These are phyloP conservation scores for Ericerus pela DNA, from an alignment of 1,140 invertebrate genomes.

Conservation along the genomic window DNA sequence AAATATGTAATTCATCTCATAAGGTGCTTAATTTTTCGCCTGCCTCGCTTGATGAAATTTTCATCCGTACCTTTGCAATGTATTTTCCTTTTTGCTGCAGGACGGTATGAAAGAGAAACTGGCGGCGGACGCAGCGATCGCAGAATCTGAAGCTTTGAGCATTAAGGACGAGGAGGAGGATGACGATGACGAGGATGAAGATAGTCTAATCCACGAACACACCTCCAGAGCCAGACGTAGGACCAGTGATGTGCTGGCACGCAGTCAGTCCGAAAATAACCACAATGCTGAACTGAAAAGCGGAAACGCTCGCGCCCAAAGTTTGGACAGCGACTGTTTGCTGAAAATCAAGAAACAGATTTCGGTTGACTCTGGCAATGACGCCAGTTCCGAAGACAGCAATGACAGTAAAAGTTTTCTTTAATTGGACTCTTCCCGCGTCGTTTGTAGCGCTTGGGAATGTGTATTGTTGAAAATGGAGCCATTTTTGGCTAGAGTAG, in stretches of 20 bases:
- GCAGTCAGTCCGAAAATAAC: neutral
- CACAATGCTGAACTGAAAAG: neutral
- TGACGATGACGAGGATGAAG: slow-evolving; percentile 19
- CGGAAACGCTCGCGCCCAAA: neutral
- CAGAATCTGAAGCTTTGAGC: slow-evolving; percentile 15
- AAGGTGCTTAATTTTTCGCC: no score
- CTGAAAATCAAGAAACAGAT: slow-evolving; percentile 45
- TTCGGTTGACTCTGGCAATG: slow-evolving; percentile 71
- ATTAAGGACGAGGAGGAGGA: slow-evolving; percentile 21
- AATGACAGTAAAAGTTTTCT: slow-evolving; percentile 49
- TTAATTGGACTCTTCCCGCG: neutral
- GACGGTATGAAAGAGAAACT: slow-evolving; percentile 69
- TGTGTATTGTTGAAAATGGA: no score
- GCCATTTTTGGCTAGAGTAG: neutral
- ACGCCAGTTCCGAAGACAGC: slow-evolving; percentile 82
- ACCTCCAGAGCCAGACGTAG: neutral
- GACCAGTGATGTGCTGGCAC: neutral
- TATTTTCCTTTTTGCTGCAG: slow-evolving; percentile 35
- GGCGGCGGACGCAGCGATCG: slow-evolving; percentile 41
- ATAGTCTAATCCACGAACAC: neutral
- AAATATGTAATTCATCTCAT: no score
- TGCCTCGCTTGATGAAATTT: no score
- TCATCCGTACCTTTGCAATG: no score
- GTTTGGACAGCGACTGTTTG: neutral
- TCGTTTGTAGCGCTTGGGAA: no score